phyloP scores from a whole-genome alignment of 2,888 invertebrate species.

The Eupithecia abbreviata region DNA sequence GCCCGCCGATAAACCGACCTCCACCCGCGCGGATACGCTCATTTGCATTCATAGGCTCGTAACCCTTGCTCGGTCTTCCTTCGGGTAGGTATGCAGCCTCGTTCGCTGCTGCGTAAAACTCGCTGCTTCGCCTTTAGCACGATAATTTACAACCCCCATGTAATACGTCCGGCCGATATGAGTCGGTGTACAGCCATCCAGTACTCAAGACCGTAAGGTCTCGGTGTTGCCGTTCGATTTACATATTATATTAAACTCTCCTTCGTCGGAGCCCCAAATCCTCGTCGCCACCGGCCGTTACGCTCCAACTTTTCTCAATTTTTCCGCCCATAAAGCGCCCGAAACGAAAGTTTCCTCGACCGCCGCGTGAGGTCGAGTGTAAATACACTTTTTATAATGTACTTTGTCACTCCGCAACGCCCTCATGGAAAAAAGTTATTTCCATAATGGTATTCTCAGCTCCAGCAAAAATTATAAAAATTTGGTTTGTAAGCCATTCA shows the following conservation, averaged over 20 bases:
- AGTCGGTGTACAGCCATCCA: conserved; percentile 66
- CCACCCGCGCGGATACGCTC: conserved; percentile 72
- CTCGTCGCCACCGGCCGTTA: conserved; percentile 80
- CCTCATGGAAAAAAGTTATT: conserved; percentile 65
- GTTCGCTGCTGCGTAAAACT: conserved; percentile 73
- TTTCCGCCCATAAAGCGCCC: conserved; percentile 82
- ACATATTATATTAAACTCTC: conserved; percentile 83
- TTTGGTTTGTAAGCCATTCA: conserved; percentile 13
- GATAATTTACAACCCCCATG: conserved; percentile 81
- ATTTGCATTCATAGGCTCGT: conserved; percentile 84
- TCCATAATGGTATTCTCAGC: conserved; percentile 63
- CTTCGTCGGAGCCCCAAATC: conserved; percentile 68
- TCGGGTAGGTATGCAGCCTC: conserved; percentile 70
- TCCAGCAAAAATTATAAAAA: conserved; percentile 32
- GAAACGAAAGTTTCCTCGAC: conserved; percentile 78
- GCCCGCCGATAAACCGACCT: conserved; percentile 76
- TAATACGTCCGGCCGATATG: conserved; percentile 79
- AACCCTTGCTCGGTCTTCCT: conserved; percentile 78
- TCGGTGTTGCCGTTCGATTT: conserved; percentile 79
- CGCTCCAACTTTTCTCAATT: conserved; percentile 83
- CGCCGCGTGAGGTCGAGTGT: conserved; percentile 80
- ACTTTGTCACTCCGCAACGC: conserved; percentile 77
- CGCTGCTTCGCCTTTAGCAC: conserved; percentile 75
- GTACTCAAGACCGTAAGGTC: conserved; percentile 70
- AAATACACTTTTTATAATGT: conserved; percentile 83